Conservation (phyloP, 2,797 vertebrate genomes). For the Mormyrops boulengeri region DNA sequence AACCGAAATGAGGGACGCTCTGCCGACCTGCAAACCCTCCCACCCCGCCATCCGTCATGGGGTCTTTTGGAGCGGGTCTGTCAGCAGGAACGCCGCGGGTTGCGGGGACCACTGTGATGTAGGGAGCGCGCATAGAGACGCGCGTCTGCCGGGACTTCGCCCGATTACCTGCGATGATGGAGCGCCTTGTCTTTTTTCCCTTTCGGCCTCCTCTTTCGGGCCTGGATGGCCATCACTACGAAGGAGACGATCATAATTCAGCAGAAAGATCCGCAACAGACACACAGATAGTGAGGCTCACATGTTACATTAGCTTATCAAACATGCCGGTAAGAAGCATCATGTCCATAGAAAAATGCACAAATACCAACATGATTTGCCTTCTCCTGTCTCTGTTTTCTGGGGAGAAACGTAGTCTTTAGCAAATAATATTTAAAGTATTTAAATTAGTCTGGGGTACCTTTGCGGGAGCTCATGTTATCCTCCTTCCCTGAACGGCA, state of each 20-base stretch:
- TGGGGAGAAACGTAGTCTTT: background rate
- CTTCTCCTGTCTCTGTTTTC: background rate
- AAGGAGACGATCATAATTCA: conserved; percentile 29
- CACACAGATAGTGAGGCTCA: conserved; percentile 34
- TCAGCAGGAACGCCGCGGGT: background rate
- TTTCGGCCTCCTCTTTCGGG: conserved; percentile 79
- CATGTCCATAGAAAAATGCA: conserved; percentile 22
- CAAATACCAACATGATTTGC: background rate
- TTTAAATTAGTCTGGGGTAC: conserved; percentile 43
- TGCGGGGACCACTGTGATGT: conserved; percentile 22
- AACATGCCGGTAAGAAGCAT: conserved; percentile 37
- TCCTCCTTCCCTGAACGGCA: conserved; percentile 53
- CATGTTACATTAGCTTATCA: conserved; percentile 37
- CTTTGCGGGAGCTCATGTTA: conserved; percentile 74
- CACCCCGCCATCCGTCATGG: background rate
- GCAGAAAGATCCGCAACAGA: conserved; percentile 26
- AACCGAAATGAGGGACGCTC: conserved; percentile 1
- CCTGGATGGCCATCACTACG: conserved; percentile 82
- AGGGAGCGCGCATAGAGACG: background rate
- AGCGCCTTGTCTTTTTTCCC: conserved; percentile 77
- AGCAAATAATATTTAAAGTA: conserved; percentile 8
- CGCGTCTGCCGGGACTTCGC: conserved; percentile 22
- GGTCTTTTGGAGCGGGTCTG: background rate
- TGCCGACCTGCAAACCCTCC: conserved; percentile 16
- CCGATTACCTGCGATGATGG: conserved; percentile 71